Percentiles rank a stretch among this genome's conserved stretches.
These are phyloP conservation scores for Pelmatolapia mariae DNA, from an alignment of 2,113 vertebrate genomes.

Conservation along the genomic window DNA sequence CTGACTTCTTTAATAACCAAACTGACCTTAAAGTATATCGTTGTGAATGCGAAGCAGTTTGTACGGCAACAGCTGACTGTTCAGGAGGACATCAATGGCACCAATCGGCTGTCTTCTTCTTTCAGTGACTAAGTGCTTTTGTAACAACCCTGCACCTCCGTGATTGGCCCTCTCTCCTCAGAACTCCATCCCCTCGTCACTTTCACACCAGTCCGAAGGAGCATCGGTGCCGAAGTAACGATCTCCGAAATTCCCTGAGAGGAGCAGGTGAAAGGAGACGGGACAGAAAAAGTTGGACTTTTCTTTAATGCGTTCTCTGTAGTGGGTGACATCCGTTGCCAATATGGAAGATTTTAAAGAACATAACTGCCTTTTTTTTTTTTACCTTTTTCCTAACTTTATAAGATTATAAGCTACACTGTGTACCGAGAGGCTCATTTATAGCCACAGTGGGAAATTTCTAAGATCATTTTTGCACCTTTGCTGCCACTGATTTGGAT, in stretches of 20 bases:
- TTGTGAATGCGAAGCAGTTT: background rate
- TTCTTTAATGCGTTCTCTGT: background rate
- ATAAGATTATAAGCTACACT: background rate
- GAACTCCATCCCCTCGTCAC: slow-evolving; percentile 77
- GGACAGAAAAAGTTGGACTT: background rate
- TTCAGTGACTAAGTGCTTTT: background rate
- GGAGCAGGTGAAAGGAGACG: background rate
- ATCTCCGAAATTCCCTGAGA: slow-evolving; percentile 86
- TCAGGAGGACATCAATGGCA: background rate
- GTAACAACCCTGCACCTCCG: background rate
- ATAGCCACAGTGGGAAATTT: background rate
- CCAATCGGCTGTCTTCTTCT: background rate
- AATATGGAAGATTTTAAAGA: background rate
- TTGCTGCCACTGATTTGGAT: background rate
- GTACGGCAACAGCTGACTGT: background rate
- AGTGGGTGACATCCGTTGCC: background rate
- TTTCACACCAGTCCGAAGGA: slow-evolving; percentile 77
- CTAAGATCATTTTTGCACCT: background rate
- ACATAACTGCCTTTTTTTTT: background rate
- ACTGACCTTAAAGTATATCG: background rate
- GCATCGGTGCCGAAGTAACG: slow-evolving; percentile 87
- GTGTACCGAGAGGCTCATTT: background rate
- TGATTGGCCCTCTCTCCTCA: slow-evolving; percentile 33
- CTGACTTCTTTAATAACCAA: background rate
- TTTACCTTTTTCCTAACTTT: background rate